Evolutionary conservation across 53 echinoderm and acorn worm genomes (phyloP), one percentile per base, ranked within the genome.

Genomic region (Astropecten irregularis): DNA sequence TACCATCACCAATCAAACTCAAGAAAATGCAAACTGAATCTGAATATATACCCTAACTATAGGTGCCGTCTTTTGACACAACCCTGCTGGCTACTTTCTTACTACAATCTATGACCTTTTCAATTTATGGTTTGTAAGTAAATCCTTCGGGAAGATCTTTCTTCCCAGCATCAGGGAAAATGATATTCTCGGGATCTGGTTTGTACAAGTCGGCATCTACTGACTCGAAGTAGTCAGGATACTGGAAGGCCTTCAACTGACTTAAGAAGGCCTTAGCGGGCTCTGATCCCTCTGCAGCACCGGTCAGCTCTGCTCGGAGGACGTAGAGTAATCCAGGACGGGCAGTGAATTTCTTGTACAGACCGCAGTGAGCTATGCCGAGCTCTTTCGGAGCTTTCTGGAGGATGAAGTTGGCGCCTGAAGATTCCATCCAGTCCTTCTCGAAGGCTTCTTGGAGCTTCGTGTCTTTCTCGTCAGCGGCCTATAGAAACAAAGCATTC

Each of bases 261-360:
- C 44, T 58, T 22, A 88, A 20, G 69, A 88, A 82, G 40, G 53
- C 50, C 66, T 25, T 53, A 9, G 88, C 88, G 8, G 81, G 30
- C 48, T 68, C 49, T 15, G 60, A 61, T 23, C 49, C 71, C 49
- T 48, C 70, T 9, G 42, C 81, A 8, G 67, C 61, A 5, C 62
- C 88, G 9, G 77, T 83, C 31, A 89, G 63, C 77, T 89, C 89
- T 8, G 77, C 60, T 3, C 89, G 74, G 22, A 89, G 73, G 22
- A 89, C 84, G 84, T 89, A 89, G 20, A 76, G 49, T 34, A 89
- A 49, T 13, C 46, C 68, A 22, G 83, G 68, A 42, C 59, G 64
- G 29, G 38, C 28, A 14, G 89, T 89, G 37, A 89, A 89, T 40
- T 83, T 74, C 55, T 84, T 76, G 69, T 84, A 89, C 4, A 89